Percentiles rank a stretch among this genome's conserved stretches.
These are phyloP conservation scores for Calcarius lapponicus DNA, from an alignment of 2,797 vertebrate genomes.

Conservation along the genomic window DNA sequence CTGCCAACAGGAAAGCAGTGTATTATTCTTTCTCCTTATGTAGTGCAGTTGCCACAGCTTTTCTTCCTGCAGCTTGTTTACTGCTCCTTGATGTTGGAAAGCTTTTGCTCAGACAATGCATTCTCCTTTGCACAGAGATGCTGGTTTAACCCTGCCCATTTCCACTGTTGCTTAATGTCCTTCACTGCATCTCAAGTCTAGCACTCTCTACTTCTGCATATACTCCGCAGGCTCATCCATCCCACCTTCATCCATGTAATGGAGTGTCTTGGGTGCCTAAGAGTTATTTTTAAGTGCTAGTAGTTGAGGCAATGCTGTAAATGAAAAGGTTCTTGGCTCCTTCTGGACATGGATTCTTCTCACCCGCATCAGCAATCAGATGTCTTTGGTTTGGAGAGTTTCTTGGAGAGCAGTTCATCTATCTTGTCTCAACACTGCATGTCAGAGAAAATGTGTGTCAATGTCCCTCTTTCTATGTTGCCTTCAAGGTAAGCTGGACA, in stretches of 20 bases:
- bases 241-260: not conserved
- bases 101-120: not conserved
- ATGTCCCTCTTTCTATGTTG: not conserved
- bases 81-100: not conserved
- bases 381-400: not conserved
- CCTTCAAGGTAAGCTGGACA: not conserved
- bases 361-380: not conserved
- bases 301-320: not conserved
- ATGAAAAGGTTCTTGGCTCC: not conserved
- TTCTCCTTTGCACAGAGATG: not conserved
- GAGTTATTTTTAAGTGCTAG: not conserved
- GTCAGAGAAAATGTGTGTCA: not conserved
- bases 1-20: not conserved
- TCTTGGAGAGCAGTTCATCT: not conserved
- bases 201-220: not conserved
- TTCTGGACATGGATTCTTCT: not conserved
- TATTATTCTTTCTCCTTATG: not conserved
- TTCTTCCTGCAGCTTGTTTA: not conserved
- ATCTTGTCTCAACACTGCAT: not conserved
- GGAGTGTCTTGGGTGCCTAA: not conserved
- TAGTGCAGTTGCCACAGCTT: not conserved
- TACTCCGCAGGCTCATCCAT: not conserved
- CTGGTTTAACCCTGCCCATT: not conserved
- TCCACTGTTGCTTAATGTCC: not conserved
- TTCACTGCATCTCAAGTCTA: not conserved